Base-by-base conservation (phyloP, 1,140 invertebrate genomes). In the Zaprionus lachaisei region DNA sequence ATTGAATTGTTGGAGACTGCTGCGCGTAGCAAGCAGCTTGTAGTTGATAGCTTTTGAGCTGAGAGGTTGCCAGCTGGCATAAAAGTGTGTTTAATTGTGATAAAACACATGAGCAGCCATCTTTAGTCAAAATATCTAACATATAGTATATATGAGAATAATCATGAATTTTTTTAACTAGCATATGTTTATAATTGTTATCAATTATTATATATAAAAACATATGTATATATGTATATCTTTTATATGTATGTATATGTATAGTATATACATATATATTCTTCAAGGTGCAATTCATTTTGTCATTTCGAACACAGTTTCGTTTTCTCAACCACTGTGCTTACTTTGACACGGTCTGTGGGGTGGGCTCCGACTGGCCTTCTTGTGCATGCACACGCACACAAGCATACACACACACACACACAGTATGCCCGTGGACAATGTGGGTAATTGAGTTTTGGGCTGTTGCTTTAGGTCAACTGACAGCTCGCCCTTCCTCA, bases 371-470 rank as follows among this genome's bases (percentile, higher is more conserved):
- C 34, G 26, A 20, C 37, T 54, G 37, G 55, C 37, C 28, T 65
- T 15, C 47, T 38, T 28, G 12, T 20, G 22, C 28, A 37, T 41
- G 37, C 63, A 67, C 47, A 55, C 44, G 44, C n/a, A 44, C 14
- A 22, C 26, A 61, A 49, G 24, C 44, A 6, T 20, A 17, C 26
- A n/a, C 6, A 20, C 12, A 7, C 17, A 44, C 55, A 34, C 24
- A 38, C 47, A 17, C 20, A 1, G 44, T n/a, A n/a, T 47, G 38
- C 51, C 51, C 54, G 65, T 62, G 38, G 67, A 51, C 56, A 79
- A 77, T 79, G 79, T 78, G 72, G 74, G 72, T 91, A 82, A 91
- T 91, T 86, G 73, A 86, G 86, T 91, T 85, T 82, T 76, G 81
- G 81, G 72, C 84, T 89, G 81, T 89, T 80, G 82, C 85, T 82